Percentiles rank a stretch among this genome's conserved stretches.
These are phyloP conservation scores for Abrostola triplasia DNA, from an alignment of 2,888 invertebrate species.

Conservation along the genomic window DNA sequence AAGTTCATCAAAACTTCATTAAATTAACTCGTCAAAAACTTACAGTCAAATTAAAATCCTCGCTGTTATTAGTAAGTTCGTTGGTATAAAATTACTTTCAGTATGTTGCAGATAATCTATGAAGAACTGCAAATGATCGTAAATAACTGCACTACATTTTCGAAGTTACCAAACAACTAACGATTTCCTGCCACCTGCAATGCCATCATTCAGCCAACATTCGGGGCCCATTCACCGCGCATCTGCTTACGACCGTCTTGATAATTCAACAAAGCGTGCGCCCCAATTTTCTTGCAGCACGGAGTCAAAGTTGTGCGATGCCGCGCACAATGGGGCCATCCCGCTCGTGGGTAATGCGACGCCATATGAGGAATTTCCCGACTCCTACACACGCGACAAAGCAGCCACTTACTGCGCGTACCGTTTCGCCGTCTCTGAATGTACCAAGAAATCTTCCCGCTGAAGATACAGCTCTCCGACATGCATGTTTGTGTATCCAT, in stretches of 20 bases:
- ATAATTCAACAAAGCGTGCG: conserved; percentile 58
- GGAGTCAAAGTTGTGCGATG: conserved; percentile 56
- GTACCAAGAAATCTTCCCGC: conserved; percentile 69
- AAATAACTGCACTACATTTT: conserved; percentile 28
- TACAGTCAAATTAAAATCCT: too few relatives aligned
- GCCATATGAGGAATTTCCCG: conserved; percentile 70
- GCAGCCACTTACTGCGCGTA: conserved; percentile 74
- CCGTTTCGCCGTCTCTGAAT: conserved; percentile 74
- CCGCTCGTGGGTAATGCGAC: conserved; percentile 61
- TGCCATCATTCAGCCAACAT: conserved; percentile 42
- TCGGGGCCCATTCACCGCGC: conserved; percentile 44
- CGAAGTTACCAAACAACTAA: conserved; percentile 35
- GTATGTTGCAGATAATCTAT: not conserved
- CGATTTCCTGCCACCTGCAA: conserved; percentile 42
- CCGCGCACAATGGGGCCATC: conserved; percentile 45
- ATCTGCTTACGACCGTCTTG: conserved; percentile 58
- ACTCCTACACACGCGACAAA: conserved; percentile 65
- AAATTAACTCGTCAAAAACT: too few relatives aligned
- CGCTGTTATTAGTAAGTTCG: too few relatives aligned
- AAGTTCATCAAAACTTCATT: too few relatives aligned
- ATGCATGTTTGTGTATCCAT: conserved; percentile 79
- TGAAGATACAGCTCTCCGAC: conserved; percentile 62
- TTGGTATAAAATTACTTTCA: conserved; percentile 7
- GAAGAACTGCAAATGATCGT: not conserved
- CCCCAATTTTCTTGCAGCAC: conserved; percentile 55